Conservation (phyloP, 2,888 invertebrate genomes). For the Stomorhina lunata region DNA sequence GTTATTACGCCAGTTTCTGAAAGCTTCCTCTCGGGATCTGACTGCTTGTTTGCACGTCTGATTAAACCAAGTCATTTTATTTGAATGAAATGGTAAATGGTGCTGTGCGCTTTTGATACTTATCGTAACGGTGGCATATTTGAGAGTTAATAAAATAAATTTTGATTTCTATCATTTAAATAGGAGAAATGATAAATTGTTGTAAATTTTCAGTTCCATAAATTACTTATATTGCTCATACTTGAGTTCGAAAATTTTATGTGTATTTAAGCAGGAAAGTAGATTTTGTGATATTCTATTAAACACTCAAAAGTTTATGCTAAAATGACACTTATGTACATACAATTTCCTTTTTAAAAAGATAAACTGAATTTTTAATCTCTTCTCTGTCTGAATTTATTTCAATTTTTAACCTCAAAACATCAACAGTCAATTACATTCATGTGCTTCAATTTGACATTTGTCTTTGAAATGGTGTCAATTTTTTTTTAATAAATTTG, state of each 20-base stretch:
- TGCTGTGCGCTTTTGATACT: neutral
- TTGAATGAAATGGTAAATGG: neutral
- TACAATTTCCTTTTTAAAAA: neutral
- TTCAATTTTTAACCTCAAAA: neutral
- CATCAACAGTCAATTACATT: neutral
- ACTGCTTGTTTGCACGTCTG: too few species aligned
- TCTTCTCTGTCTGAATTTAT: neutral
- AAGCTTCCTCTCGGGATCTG: too few species aligned
- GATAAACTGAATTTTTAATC: neutral
- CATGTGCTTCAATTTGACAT: neutral
- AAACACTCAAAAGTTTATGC: neutral
- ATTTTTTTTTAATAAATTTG: neutral
- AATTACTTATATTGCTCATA: too few species aligned
- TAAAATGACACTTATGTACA: neutral
- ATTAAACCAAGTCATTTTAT: too few species aligned
- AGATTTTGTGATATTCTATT: neutral
- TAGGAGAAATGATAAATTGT: neutral
- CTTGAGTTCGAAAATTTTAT: too few species aligned
- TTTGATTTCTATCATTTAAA: conserved; percentile 33
- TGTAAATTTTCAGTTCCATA: neutral
- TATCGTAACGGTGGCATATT: neutral
- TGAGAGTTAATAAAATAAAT: conserved; percentile 21
- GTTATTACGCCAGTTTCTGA: too few species aligned
- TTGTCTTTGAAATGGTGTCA: neutral
- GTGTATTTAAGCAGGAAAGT: neutral